Base-by-base conservation (phyloP, 2,113 vertebrate genomes). In the Gnathonemus longibarbis region DNA sequence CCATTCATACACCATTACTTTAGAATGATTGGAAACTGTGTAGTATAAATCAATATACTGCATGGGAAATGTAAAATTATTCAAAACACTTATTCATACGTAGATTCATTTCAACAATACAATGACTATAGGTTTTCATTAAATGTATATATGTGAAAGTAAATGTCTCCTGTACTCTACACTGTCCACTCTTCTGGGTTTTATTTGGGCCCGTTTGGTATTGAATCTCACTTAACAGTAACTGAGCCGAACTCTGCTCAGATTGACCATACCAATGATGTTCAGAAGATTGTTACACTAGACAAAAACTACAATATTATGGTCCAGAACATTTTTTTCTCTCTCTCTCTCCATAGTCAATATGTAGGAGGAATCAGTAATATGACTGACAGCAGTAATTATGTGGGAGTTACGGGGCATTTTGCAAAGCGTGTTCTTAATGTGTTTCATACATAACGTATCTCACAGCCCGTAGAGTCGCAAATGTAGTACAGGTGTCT, bases 401-500 rank as follows among this genome's bases (percentile, higher is more conserved):
- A 27, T 53, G 85, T 56, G 49, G 85, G 50, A 31, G 49, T 87
- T 53, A 39, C 0, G 13, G 85, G n/a, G 10, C 19, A 15, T 87
- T 53, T 87, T 53, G n/a, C 27, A 31, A 35, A 56, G 13, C 9
- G 35, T 87, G 48, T 87, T 87, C 85, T 53, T 27, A 27, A 86
- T 27, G 85, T 53, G 50, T 39, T 53, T 87, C 13, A 27, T 52
- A 31, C n/a, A 52, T 56, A 87, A 56, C 46, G 24, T 52, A 24
- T 42, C 7, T 3, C 49, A 21, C 5, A 7, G 31, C 15, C 0
- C n/a, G 5, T 56, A 35, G 11, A 53, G n/a, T 87, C 5, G 49
- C 85, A 53, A 56, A 87, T 87, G 85, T 35, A 87, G 27, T 87
- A 52, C 85, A 52, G 85, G 85, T 87, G 85, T 52, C 48, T 48